Evolutionary conservation across 2,888 invertebrate species (phyloP), one percentile per base, ranked within the genome.

Genomic region (Mesodorylaimus sp.): DNA sequence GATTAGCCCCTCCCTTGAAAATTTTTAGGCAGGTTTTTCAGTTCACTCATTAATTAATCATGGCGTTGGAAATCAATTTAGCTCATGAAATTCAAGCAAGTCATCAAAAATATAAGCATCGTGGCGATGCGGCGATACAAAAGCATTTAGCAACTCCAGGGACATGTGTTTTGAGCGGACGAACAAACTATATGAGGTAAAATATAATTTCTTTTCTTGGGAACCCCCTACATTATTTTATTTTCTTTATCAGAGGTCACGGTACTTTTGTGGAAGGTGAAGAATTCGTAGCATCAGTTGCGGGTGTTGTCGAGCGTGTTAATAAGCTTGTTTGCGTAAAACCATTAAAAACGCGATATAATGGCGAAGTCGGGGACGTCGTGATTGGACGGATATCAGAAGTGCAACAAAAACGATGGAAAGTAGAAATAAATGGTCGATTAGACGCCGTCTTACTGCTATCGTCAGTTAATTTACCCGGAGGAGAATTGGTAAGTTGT

Each of bases 391-490:
- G 97, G 45, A 81, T 97, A 27, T 78, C 82, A 0, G 89, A 93
- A 68, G 87, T 97, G 1, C 88, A 88, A 62, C 61, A 61, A 46
- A 64, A 64, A 47, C 59, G 73, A 27, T 73, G 73, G 73, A 68
- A 68, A 54, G 70, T 70, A 13, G 68, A 50, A 61, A 87, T 86
- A 1, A 89, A 89, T 69, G 81, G 88, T 0, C 78, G 87, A 49
- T 70, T 75, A 5, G 87, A 89, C 82, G 63, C 89, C 0, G 75
- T 83, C 41, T 74, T 97, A 13, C 75, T 84, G 53, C 70, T 97
- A 21, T 86, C 89, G 0, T 83, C 89, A 29, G 89, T 97, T 1
- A 93, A 95, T 73, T 74, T 97, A 54, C 95, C 95, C n/a, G 93
- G 93, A 27, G 75, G 74, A 28, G 95, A 95, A 74, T 70, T 93